phyloP scores from a whole-genome alignment of 2,797 vertebrate species.

The Nasua narica region DNA sequence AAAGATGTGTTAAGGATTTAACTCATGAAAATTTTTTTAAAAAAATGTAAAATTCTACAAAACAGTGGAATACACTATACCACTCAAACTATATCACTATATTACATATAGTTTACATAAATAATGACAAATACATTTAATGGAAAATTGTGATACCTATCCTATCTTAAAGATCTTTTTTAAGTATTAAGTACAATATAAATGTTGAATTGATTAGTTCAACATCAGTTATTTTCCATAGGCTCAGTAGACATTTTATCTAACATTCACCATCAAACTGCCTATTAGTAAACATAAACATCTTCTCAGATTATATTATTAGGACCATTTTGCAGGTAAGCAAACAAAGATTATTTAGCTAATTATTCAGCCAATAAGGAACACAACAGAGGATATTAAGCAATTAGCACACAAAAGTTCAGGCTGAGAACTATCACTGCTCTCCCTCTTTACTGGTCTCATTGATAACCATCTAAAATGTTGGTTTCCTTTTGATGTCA shows the following conservation, averaged over 20 bases:
- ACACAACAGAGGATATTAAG: neutral
- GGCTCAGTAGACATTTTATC: neutral
- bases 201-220: neutral
- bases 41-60: neutral
- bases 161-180: neutral
- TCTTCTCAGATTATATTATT: neutral
- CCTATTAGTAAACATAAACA: neutral
- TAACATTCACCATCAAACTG: neutral
- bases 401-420: neutral
- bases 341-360: neutral
- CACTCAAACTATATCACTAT: neutral
- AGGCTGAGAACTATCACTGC: neutral
- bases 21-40: neutral
- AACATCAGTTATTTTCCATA: neutral
- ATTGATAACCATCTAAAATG: neutral
- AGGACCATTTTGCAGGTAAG: neutral
- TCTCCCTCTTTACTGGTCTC: neutral
- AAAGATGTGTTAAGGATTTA: neutral
- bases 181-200: neutral
- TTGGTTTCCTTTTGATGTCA: neutral
- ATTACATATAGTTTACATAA: neutral
- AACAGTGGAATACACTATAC: neutral
- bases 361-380: neutral
- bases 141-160: neutral
- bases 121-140: neutral